A percentile compares a stretch with the other conserved stretches of the same genome.
Conservation (phyloP, 2,888 invertebrate genomes). For the Conops quadrifasciatus region DNA sequence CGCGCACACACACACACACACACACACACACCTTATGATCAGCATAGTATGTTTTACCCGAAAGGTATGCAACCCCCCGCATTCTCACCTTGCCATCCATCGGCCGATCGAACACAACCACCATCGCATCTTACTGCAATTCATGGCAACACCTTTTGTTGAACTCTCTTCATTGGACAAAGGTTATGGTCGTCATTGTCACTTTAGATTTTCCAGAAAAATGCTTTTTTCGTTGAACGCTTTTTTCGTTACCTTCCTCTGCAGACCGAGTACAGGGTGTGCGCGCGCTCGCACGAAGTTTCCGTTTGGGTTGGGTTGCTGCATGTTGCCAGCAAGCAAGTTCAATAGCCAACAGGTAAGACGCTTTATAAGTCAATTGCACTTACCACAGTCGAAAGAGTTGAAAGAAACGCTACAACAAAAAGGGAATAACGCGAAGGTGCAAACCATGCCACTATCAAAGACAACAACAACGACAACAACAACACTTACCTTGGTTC, state of each 20-base stretch:
- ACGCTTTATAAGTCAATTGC: slow-evolving; percentile 32
- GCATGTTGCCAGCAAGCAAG: slow-evolving; percentile 22
- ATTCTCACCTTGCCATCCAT: background rate
- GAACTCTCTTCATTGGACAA: background rate
- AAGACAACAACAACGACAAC: background rate
- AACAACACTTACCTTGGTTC: background rate
- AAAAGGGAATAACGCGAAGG: background rate
- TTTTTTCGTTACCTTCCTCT: too few species aligned
- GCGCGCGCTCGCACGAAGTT: too few species aligned
- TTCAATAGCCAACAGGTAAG: slow-evolving; percentile 21
- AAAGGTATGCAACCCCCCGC: too few species aligned
- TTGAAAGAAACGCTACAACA: background rate
- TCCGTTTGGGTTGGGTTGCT: background rate
- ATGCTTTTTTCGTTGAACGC: background rate
- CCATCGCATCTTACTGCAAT: background rate
- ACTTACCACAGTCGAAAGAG: background rate
- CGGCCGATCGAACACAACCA: background rate
- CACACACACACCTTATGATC: too few species aligned
- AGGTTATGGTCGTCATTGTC: slow-evolving; percentile 20
- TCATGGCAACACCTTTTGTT: slow-evolving; percentile 22
- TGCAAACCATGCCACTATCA: slow-evolving; percentile 2
- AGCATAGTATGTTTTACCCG: too few species aligned
- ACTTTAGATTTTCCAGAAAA: slow-evolving; percentile 8
- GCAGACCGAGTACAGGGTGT: too few species aligned
- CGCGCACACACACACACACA: too few species aligned